A percentile compares a stretch with the other conserved stretches of the same genome.
phyloP scores from a whole-genome alignment of 2,888 invertebrate genomes.

The Chymomyza fuscimana region DNA sequence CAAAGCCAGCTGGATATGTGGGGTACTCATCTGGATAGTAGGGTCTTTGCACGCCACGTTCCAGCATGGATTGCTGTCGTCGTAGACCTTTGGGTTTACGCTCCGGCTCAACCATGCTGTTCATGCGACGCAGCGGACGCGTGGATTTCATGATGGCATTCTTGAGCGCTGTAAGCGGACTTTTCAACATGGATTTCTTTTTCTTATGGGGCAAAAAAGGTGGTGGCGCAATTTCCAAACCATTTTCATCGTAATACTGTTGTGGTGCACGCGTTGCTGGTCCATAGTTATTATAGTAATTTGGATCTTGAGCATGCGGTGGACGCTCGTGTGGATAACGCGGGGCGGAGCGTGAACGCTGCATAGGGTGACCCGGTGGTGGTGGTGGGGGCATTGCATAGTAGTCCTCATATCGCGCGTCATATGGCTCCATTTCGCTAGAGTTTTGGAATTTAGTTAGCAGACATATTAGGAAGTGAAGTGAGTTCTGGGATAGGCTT shows the following conservation, averaged over 20 bases:
- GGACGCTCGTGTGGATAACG: slow-evolving; percentile 65
- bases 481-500: slow-evolving; percentile 5
- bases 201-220: slow-evolving; percentile 77
- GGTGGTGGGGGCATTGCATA: slow-evolving; percentile 74
- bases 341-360: slow-evolving; percentile 67
- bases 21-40: slow-evolving; percentile 79
- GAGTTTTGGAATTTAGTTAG: slow-evolving; percentile 49
- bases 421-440: slow-evolving; percentile 80
- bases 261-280: slow-evolving; percentile 41
- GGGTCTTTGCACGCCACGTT: slow-evolving; percentile 76
- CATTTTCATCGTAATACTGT: slow-evolving; percentile 71
- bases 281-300: slow-evolving; percentile 66
- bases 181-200: slow-evolving; percentile 79
- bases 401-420: slow-evolving; percentile 75
- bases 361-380: slow-evolving; percentile 61
- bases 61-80: slow-evolving; percentile 79
- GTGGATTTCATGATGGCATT: slow-evolving; percentile 79
- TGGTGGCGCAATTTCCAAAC: slow-evolving; percentile 55
- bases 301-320: slow-evolving; percentile 63
- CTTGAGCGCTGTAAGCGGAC: slow-evolving; percentile 78
- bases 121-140: slow-evolving; percentile 78
- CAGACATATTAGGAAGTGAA: slow-evolving; percentile 1
- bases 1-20: slow-evolving; percentile 76
- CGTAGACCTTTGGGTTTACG: slow-evolving; percentile 75
- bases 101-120: slow-evolving; percentile 79